These are phyloP conservation scores for Eucidaris tribuloides DNA, from an alignment of 35 echinoderm and acorn worm species.

Conservation along the genomic window DNA sequence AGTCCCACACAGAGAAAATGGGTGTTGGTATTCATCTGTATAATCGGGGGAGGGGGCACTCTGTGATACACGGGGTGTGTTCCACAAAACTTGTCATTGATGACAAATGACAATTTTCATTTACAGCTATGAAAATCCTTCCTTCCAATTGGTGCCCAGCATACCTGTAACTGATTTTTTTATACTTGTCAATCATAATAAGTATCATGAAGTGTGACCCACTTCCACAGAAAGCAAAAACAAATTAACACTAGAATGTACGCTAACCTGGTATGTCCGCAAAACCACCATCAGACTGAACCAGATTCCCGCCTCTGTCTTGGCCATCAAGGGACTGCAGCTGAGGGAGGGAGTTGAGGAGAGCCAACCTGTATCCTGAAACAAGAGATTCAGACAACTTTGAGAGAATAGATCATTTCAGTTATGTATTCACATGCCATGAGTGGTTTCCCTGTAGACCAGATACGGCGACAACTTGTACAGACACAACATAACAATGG, in stretches of 20 bases:
- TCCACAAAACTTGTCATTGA: background rate
- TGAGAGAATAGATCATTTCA: background rate
- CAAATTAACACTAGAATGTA: background rate
- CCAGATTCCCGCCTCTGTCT: slow-evolving; percentile 53
- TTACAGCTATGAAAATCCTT: background rate
- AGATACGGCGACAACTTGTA: background rate
- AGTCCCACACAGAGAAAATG: too few species aligned
- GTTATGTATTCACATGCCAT: background rate
- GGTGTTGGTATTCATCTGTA: too few species aligned
- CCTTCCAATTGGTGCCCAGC: background rate
- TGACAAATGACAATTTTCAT: background rate
- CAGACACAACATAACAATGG: background rate
- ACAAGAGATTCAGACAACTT: background rate
- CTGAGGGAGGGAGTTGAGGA: slow-evolving; percentile 62
- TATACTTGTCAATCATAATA: background rate
- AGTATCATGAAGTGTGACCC: background rate
- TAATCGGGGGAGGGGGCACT: too few species aligned
- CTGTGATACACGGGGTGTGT: background rate
- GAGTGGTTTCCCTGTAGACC: background rate
- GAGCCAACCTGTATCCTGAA: slow-evolving; percentile 64
- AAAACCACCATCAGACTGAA: slow-evolving; percentile 25
- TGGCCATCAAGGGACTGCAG: slow-evolving; percentile 68
- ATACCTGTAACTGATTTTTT: background rate
- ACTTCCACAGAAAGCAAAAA: background rate
- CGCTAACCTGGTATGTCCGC: slow-evolving; percentile 74